Evolutionary conservation across 2,113 vertebrate species (phyloP), one percentile per base, ranked within the genome.

Genomic region (Salvelinus alpinus): DNA sequence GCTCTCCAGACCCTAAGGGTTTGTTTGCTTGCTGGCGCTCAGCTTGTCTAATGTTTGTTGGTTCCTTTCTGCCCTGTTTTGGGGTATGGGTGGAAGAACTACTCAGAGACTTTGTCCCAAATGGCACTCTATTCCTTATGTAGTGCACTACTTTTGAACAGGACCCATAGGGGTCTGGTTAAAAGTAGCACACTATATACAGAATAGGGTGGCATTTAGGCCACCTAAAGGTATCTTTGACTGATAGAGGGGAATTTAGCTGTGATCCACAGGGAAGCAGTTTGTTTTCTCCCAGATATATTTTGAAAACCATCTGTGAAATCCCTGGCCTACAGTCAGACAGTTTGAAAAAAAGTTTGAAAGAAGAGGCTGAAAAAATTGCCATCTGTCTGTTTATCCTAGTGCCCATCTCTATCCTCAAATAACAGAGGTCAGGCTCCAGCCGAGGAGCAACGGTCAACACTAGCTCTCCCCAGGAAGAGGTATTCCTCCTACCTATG

Each of bases 391-490:
- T 66, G 64, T 54, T 48, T 34, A 34, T 34, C 34, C 34, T 34
- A 34, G 34, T 34, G 34, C 7, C 34, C 1, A 6, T 34, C 34
- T 34, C 34, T 34, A 59, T 25, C 25, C 5, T 31, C 68, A 47
- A 20, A 68, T 75, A 65, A 75, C 67, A 48, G 44, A 57, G 8
- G 16, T 14, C 13, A 18, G 38, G 65, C 57, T 13, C 2, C 67
- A 59, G 12, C 18, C 22, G 34, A 8, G 34, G 6, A 34, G 34
- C 34, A 34, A 24, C 9, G 67, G 54, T 25, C 57, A 59, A 27
- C 6, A 34, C 6, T 34, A 34, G 29, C 31, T 47, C 6, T 22
- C 12, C 16, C 29, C 29, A 60, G 78, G 77, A 87, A 87, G 47
- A 51, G 57, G 22, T 13, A 65, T 34, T 14, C n/a, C 29, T 18